Conservation (phyloP, 2,797 vertebrate species). For the Harpagifer antarcticus region DNA sequence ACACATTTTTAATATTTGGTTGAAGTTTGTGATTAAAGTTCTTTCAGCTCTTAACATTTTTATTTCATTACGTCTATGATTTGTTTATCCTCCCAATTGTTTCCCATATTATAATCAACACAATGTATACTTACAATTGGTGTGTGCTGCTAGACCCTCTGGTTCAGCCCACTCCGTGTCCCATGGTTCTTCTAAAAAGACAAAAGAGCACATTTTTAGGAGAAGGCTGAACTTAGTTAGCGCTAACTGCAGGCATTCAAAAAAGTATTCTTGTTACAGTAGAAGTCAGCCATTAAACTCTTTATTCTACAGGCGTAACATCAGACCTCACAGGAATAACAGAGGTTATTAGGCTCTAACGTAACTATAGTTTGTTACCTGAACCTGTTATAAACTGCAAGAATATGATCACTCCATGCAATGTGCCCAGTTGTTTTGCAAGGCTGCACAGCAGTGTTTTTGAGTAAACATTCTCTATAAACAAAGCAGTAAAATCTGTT, state of each 20-base stretch:
- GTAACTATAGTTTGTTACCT: too few relatives aligned
- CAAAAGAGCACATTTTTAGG: slow-evolving; percentile 37
- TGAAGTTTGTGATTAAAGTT: not conserved
- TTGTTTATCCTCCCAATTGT: not conserved
- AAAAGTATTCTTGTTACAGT: slow-evolving; percentile 1
- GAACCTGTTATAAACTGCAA: too few relatives aligned
- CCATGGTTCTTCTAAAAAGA: slow-evolving; percentile 82
- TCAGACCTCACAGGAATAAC: not conserved
- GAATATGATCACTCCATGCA: too few relatives aligned
- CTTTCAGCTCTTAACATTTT: not conserved
- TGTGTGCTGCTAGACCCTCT: slow-evolving; percentile 71
- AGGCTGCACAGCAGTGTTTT: too few relatives aligned
- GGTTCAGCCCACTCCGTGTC: slow-evolving; percentile 82
- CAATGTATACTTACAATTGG: slow-evolving; percentile 74
- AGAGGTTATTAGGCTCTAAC: not conserved
- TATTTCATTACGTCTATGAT: not conserved
- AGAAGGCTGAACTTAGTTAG: not conserved
- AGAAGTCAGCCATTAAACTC: not conserved
- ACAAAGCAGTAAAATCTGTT: too few relatives aligned
- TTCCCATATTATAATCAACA: not conserved
- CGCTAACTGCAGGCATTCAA: not conserved
- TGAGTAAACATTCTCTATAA: too few relatives aligned
- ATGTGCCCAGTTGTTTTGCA: too few relatives aligned
- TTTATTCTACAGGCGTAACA: not conserved
- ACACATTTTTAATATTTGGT: not conserved